Evolutionary conservation across 2,797 vertebrate species (phyloP), one percentile per base, ranked within the genome.

Genomic region (Rhodeus uyekii): DNA sequence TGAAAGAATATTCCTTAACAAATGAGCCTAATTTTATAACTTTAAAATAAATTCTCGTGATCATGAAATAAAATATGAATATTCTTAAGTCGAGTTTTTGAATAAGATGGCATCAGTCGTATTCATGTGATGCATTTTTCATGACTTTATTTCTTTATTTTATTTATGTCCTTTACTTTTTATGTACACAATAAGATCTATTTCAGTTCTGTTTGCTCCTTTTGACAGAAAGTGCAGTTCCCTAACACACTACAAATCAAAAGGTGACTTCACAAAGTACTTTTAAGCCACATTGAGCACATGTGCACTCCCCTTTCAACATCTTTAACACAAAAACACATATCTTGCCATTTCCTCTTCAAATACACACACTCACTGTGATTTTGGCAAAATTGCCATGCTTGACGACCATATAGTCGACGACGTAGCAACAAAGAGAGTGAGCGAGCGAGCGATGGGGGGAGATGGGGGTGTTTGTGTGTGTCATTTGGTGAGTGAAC

Each of bases 401-500:
- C 87, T 86, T 86, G 87, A 88, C 90, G 86, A 90, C 86, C 88
- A 78, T 85, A 80, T 86, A 80, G 84, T 34, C 80, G 39, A 83
- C 78, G 82, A 90, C 89, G 80, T 86, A 84, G 89, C 89, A 88
- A 90, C 86, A 44, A 55, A 71, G 77, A 81, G 69, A 29, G 44
- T n/a, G 32, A 12, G 50, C 12, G 24, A 78, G 74, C 46, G 71
- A 68, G 76, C 50, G 81, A 83, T 44, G 68, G 81, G 76, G 42
- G 46, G 83, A 69, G 81, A 69, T 78, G 83, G 84, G 72, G 82
- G 64, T 73, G 50, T 67, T 78, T 84, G 78, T 76, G 50, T 90
- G 87, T 92, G 92, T 92, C 88, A 93, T 93, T 92, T 94, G 90
- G 87, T 91, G 91, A 94, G 91, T 93, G 92, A 92, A 92, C 92